These are phyloP conservation scores for Amiota minor DNA, from an alignment of 2,888 invertebrate species.

Conservation along the genomic window DNA sequence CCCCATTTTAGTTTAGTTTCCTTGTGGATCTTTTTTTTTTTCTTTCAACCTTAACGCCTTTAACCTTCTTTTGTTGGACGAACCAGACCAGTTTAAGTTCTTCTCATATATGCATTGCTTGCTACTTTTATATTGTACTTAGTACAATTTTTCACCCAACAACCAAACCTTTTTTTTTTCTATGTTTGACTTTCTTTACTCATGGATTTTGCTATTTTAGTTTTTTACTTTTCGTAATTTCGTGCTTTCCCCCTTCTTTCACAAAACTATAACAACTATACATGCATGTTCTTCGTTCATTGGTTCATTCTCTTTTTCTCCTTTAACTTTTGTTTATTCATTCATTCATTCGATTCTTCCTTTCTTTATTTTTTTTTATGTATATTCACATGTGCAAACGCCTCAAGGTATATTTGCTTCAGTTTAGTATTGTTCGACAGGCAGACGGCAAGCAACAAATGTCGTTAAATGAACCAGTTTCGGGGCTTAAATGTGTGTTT, in stretches of 20 bases:
- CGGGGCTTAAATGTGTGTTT: slow-evolving; percentile 19
- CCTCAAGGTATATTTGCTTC: slow-evolving; percentile 12
- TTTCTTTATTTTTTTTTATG: too few relatives aligned
- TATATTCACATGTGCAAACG: not conserved
- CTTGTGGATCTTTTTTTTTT: not conserved
- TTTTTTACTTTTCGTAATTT: not conserved
- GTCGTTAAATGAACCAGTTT: slow-evolving; percentile 16
- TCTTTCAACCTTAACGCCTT: not conserved
- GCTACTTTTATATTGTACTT: not conserved
- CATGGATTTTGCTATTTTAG: not conserved
- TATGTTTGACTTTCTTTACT: not conserved
- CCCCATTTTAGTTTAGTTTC: not conserved
- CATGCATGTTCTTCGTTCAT: slow-evolving; percentile 1
- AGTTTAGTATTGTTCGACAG: slow-evolving; percentile 1
- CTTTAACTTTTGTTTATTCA: not conserved
- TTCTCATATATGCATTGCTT: slow-evolving; percentile 18
- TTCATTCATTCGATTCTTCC: too few relatives aligned
- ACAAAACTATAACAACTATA: slow-evolving; percentile 19
- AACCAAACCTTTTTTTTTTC: not conserved
- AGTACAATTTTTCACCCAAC: too few relatives aligned
- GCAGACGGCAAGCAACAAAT: slow-evolving; percentile 17
- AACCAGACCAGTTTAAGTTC: not conserved
- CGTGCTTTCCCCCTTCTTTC: not conserved
- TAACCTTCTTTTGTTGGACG: not conserved
- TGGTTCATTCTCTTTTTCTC: not conserved